A percentile compares a stretch with the other conserved stretches of the same genome.
phyloP scores from a whole-genome alignment of 2,797 vertebrate genomes.

The Falco naumanni region DNA sequence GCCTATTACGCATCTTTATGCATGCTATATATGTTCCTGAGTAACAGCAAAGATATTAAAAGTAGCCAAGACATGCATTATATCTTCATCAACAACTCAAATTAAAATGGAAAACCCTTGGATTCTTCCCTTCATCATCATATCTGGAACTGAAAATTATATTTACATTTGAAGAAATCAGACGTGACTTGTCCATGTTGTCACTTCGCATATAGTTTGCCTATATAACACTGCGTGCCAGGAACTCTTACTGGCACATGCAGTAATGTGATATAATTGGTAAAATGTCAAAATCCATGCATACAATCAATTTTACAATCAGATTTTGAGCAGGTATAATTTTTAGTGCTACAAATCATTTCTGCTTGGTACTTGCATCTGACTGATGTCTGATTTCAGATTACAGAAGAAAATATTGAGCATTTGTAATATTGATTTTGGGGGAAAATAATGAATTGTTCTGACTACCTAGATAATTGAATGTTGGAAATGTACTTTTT shows the following conservation, averaged over 20 bases:
- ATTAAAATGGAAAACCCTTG: constrained; percentile 37
- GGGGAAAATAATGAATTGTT: background rate
- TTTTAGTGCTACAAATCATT: constrained; percentile 27
- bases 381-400: constrained; percentile 26
- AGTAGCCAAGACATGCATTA: background rate
- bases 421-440: constrained; percentile 5
- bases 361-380: background rate
- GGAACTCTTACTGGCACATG: background rate
- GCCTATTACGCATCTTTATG: background rate
- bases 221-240: constrained; percentile 10
- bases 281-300: constrained; percentile 45
- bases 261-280: constrained; percentile 41
- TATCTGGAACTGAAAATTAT: constrained; percentile 22
- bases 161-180: background rate
- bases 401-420: constrained; percentile 18
- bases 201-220: constrained; percentile 50
- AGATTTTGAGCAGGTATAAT: constrained; percentile 7
- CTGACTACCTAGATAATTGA: constrained; percentile 1
- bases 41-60: background rate
- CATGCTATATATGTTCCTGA: background rate
- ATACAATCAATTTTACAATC: constrained; percentile 41
- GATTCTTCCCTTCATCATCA: constrained; percentile 5
- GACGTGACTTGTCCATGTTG: constrained; percentile 6
- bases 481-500: background rate
- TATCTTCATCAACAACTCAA: background rate